Percentiles rank a stretch among this genome's conserved stretches.
phyloP scores from a whole-genome alignment of 2,888 invertebrate genomes.

The Rotaria magnacalcarata region DNA sequence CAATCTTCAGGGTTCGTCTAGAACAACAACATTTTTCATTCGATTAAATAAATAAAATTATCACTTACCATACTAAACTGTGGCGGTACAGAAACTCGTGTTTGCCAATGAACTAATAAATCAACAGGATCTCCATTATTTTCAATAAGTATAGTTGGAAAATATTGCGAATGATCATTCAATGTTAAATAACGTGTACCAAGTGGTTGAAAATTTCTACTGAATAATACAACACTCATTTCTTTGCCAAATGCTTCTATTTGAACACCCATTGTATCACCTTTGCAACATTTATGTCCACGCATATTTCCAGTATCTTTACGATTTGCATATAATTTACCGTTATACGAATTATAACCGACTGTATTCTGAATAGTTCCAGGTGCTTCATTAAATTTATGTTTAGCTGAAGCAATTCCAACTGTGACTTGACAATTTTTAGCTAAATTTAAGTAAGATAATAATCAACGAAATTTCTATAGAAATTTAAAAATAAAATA shows the following conservation, averaged over 20 bases:
- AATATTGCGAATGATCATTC: slow-evolving; percentile 49
- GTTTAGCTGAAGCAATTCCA: slow-evolving; percentile 40
- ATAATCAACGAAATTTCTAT: background rate
- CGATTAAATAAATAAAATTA: background rate
- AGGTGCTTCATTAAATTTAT: slow-evolving; percentile 30
- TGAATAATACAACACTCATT: slow-evolving; percentile 52
- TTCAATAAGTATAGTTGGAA: slow-evolving; percentile 54
- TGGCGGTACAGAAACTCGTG: slow-evolving; percentile 50
- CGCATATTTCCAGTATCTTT: slow-evolving; percentile 51
- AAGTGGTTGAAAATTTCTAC: slow-evolving; percentile 52
- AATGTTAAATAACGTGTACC: slow-evolving; percentile 52
- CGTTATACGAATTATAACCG: slow-evolving; percentile 53
- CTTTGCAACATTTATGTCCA: slow-evolving; percentile 52
- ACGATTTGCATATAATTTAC: slow-evolving; percentile 52
- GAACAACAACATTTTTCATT: slow-evolving; percentile 21
- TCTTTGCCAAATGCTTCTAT: slow-evolving; percentile 50
- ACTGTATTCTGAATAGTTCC: slow-evolving; percentile 49
- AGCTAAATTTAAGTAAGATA: background rate
- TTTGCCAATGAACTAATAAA: slow-evolving; percentile 53
- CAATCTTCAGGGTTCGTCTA: slow-evolving; percentile 52
- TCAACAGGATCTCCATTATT: slow-evolving; percentile 53
- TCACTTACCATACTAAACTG: slow-evolving; percentile 39
- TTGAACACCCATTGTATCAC: slow-evolving; percentile 53
- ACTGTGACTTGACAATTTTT: slow-evolving; percentile 37
- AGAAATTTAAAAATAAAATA: background rate